Base-by-base conservation (phyloP, 2,113 vertebrate species). In the Mola mola region DNA sequence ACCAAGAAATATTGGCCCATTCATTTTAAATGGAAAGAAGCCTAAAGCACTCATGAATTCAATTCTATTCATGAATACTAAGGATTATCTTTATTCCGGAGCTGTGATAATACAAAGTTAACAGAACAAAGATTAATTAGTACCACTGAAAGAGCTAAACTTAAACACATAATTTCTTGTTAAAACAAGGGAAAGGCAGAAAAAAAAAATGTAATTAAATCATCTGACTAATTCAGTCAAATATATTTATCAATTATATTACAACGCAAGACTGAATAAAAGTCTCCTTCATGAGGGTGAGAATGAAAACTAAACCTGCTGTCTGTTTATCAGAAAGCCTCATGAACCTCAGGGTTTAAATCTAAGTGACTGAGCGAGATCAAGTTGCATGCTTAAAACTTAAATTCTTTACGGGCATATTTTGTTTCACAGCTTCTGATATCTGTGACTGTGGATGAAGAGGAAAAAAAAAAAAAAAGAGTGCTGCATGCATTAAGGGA, bases 121-220 rank as follows among this genome's bases (percentile, higher is more conserved):
- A 57, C 13, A 20, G 47, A 64, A 13, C 13, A 34, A 51, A 55
- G 16, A 40, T 40, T 38, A 63, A 80, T 79, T 62, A 65, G 47
- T 47, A 22, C 21, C 20, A 33, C 26, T 43, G 31, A 22, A 28
- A 53, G 31, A 60, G 43, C 73, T 62, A 31, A 44, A 37, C 26
- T 52, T 60, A 21, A n/a, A 50, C 13, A 49, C 50, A 49, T 8
- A 8, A 51, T 53, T 15, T 31, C 24, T 31, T 50, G 53, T 59
- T 44, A 50, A 75, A 70, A 64, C 36, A 36, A 36, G n/a, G n/a
- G 8, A 6, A 59, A 56, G n/a, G 7, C 20, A 9, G 26, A 40
- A 46, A 6, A 22, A 26, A 33, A n/a, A 40, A 3, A 11, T 9
- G 17, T 31, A 66, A 76, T 72, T 64, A 74, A 51, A 46, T 31